Evolutionary conservation across 2,888 invertebrate genomes (phyloP).

Genomic region (Seira sanloemensis): DNA sequence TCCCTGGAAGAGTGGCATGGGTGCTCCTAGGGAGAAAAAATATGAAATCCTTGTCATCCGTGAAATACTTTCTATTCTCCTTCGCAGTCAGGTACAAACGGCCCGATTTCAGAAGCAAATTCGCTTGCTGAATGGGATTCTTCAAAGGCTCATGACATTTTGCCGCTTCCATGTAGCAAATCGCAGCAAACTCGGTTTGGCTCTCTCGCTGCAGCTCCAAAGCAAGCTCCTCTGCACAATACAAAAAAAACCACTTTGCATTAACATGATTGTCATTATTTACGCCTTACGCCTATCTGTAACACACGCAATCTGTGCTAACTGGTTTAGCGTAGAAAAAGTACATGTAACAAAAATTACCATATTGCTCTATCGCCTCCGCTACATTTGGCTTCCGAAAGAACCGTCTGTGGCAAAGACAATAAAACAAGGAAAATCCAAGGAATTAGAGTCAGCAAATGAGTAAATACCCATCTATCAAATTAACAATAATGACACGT

Average conservation of each 20-base stretch:
- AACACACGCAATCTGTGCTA: too few relatives aligned
- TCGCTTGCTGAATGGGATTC: constrained; percentile 69
- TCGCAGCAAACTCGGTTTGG: constrained; percentile 70
- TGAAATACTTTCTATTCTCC: constrained; percentile 27
- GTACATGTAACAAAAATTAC: constrained; percentile 39
- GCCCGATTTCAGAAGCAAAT: constrained; percentile 67
- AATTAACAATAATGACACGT: neutral
- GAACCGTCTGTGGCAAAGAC: constrained; percentile 67
- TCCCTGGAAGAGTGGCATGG: constrained; percentile 51
- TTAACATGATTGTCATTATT: too few relatives aligned
- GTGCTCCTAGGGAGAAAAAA: constrained; percentile 39
- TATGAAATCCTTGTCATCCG: constrained; percentile 34
- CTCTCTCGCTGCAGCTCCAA: constrained; percentile 70
- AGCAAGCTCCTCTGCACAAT: constrained; percentile 65
- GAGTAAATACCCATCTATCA: too few relatives aligned
- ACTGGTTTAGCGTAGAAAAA: neutral
- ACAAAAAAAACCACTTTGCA: too few relatives aligned
- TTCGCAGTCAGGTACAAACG: constrained; percentile 46
- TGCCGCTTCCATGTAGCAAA: constrained; percentile 70
- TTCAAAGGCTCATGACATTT: constrained; percentile 71
- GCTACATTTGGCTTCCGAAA: constrained; percentile 73
- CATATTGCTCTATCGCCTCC: constrained; percentile 72
- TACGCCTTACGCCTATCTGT: too few relatives aligned
- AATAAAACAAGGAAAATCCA: neutral
- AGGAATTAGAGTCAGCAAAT: too few relatives aligned